A percentile compares a stretch with the other conserved stretches of the same genome.
Conservation (phyloP, 2,888 invertebrate genomes). For the Arenicola marina region DNA sequence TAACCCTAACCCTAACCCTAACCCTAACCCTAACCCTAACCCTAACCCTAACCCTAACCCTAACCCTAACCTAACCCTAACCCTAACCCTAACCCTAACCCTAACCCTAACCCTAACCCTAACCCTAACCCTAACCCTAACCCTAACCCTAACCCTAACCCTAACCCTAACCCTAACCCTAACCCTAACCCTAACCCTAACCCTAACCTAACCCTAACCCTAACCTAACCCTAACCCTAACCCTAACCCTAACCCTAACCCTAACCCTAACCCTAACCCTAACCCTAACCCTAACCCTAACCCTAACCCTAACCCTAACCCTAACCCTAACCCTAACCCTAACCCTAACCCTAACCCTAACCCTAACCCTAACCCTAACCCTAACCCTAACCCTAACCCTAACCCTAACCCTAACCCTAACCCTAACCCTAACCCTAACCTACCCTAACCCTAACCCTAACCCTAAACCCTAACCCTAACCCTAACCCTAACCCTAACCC, state of each 20-base stretch:
- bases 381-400: slow-evolving; percentile 23
- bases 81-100: no score
- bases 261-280: slow-evolving; percentile 16
- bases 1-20: no score
- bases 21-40: no score
- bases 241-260: slow-evolving; percentile 27
- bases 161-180: slow-evolving; percentile 18
- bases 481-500: slow-evolving; percentile 12
- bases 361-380: slow-evolving; percentile 10
- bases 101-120: slow-evolving; percentile 14
- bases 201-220: no score
- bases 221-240: slow-evolving; percentile 22
- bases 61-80: no score
- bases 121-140: slow-evolving; percentile 18
- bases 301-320: slow-evolving; percentile 31
- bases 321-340: slow-evolving; percentile 33
- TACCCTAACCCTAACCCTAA: slow-evolving; percentile 6
- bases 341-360: slow-evolving; percentile 12
- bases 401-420: slow-evolving; percentile 6
- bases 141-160: slow-evolving; percentile 18
- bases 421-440: slow-evolving; percentile 8
- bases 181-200: slow-evolving; percentile 16
- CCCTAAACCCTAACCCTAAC: slow-evolving; percentile 5
- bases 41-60: no score
- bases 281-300: slow-evolving; percentile 28